Conservation (phyloP, 2,113 vertebrate species). For the Eublepharis macularius region DNA sequence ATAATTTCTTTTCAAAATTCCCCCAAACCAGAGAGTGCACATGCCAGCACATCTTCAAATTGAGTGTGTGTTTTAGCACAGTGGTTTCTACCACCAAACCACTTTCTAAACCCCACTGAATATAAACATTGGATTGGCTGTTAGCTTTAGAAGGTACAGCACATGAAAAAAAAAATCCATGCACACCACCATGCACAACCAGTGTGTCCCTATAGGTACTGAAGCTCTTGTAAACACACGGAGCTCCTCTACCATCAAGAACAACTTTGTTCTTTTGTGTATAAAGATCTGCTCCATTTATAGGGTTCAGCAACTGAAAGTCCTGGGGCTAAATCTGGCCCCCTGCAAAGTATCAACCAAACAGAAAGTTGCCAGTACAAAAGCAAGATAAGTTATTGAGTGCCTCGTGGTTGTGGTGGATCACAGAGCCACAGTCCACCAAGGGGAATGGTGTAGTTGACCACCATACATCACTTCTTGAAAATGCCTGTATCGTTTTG, state of each 20-base stretch:
- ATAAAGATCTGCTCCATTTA: not conserved
- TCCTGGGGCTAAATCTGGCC: not conserved
- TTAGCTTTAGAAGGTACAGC: not conserved
- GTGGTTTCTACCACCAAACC: not conserved
- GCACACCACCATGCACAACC: not conserved
- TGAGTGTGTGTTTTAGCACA: not conserved
- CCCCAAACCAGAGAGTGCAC: not conserved
- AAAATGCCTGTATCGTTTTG: too few relatives aligned
- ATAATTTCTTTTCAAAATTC: conserved; percentile 1
- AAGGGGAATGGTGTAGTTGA: not conserved
- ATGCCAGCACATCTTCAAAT: not conserved
- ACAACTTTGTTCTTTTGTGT: not conserved
- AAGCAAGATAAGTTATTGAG: not conserved
- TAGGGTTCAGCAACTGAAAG: not conserved
- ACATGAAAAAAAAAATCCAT: not conserved
- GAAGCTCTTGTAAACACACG: not conserved
- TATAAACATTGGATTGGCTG: not conserved
- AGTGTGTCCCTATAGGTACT: not conserved
- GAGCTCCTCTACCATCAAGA: not conserved
- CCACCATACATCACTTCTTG: not conserved
- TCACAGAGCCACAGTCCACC: not conserved
- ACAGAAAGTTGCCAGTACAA: too few relatives aligned
- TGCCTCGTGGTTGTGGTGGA: not conserved
- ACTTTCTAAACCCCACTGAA: not conserved
- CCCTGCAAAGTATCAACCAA: not conserved